Evolutionary conservation across 2,113 vertebrate species (phyloP).

Genomic region (Orientallactaga bullata): DNA sequence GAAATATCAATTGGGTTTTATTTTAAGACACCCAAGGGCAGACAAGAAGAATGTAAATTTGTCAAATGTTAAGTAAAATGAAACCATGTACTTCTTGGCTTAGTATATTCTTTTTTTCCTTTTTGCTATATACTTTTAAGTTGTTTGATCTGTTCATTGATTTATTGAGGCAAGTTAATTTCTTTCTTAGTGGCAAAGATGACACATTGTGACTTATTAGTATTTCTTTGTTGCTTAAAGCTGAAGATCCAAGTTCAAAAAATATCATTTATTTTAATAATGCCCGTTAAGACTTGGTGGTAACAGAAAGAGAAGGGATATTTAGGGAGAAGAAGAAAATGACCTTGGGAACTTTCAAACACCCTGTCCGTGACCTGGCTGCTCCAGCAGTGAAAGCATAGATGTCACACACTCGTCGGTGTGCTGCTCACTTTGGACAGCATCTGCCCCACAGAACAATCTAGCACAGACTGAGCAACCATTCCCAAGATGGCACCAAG

Average conservation of each 20-base stretch:
- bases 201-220: background rate
- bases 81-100: background rate
- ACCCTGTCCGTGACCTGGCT: background rate
- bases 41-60: conserved; percentile 41
- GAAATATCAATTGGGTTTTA: conserved; percentile 45
- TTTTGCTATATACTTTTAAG: background rate
- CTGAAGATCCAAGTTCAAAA: background rate
- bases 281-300: background rate
- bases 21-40: conserved; percentile 51
- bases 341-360: background rate
- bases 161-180: background rate
- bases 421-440: background rate
- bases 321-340: background rate
- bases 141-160: background rate
- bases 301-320: background rate
- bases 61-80: conserved; percentile 50
- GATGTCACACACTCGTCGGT: accelerated
- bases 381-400: background rate
- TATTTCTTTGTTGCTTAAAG: conserved; percentile 5
- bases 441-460: background rate
- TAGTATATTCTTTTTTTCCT: background rate
- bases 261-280: background rate
- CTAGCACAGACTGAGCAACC: background rate
- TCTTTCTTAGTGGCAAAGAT: background rate
- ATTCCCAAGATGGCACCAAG: background rate